A percentile compares a stretch with the other conserved stretches of the same genome.
These are phyloP conservation scores for Ganaspis sp. DNA, from an alignment of 1,140 invertebrate genomes.

Conservation along the genomic window DNA sequence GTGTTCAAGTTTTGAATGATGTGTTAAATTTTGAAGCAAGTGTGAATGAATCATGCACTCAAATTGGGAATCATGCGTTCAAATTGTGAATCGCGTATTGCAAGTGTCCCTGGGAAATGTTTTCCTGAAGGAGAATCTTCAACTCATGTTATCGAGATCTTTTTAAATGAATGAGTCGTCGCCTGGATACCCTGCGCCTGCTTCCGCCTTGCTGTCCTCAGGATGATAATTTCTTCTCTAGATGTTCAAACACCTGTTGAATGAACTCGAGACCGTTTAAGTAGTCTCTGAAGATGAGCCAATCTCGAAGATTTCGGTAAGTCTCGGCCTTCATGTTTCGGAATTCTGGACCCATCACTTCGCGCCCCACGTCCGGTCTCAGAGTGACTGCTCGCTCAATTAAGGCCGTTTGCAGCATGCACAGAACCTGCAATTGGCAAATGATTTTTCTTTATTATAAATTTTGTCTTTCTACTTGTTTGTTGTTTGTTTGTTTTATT, in stretches of 20 bases:
- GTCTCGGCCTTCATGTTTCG: slow-evolving; percentile 73
- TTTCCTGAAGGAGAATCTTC: neutral
- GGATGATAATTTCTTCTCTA: slow-evolving; percentile 61
- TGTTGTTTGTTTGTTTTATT: neutral
- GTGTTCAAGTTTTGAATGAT: too few species aligned
- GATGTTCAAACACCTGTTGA: slow-evolving; percentile 76
- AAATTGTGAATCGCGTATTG: neutral
- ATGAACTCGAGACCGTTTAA: slow-evolving; percentile 81
- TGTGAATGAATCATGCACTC: too few species aligned
- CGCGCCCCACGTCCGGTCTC: slow-evolving; percentile 75
- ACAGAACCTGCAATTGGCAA: slow-evolving; percentile 74
- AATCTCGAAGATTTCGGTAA: slow-evolving; percentile 78
- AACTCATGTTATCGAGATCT: slow-evolving; percentile 43
- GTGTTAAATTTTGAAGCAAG: too few species aligned
- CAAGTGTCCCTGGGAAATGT: slow-evolving; percentile 5
- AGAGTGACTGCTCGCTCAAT: slow-evolving; percentile 75
- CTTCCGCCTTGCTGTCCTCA: slow-evolving; percentile 66
- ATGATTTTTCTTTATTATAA: slow-evolving; percentile 25
- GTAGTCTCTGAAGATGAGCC: slow-evolving; percentile 82
- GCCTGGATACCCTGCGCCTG: slow-evolving; percentile 60
- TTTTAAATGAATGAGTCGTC: slow-evolving; percentile 60
- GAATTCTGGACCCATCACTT: slow-evolving; percentile 77
- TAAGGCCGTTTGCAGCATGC: slow-evolving; percentile 78
- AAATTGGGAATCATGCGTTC: neutral
- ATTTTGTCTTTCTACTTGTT: neutral